Conservation (phyloP, 2,797 vertebrate genomes). For the Corythornis leucogaster region DNA sequence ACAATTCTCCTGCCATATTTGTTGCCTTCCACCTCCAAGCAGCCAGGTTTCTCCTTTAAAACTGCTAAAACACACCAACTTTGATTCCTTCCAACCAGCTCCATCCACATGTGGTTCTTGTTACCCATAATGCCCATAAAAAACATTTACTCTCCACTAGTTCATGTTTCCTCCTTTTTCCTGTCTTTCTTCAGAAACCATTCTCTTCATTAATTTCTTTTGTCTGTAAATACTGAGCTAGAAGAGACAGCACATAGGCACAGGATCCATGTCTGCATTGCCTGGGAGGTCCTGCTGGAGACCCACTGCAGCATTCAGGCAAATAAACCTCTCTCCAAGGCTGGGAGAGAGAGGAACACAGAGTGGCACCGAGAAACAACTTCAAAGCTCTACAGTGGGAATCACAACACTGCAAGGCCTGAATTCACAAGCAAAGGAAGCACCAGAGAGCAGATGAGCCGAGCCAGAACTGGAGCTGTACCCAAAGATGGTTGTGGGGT, state of each 20-base stretch:
- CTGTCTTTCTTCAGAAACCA: constrained; percentile 27
- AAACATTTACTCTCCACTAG: background rate
- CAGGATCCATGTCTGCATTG: background rate
- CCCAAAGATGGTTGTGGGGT: rapidly evolving
- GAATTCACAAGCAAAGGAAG: background rate
- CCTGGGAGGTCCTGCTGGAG: background rate
- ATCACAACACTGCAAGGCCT: background rate
- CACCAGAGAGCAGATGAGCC: background rate
- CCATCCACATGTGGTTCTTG: constrained; percentile 41
- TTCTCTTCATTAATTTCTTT: constrained; percentile 29
- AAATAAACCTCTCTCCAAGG: background rate
- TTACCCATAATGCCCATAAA: background rate
- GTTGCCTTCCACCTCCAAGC: background rate
- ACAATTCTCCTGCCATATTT: background rate
- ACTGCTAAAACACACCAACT: background rate
- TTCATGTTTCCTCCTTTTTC: constrained; percentile 37
- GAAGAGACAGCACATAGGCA: background rate
- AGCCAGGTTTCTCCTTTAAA: constrained; percentile 9
- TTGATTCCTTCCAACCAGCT: background rate
- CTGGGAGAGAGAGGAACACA: background rate
- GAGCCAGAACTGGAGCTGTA: background rate
- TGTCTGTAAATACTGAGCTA: background rate
- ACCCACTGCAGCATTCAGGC: background rate
- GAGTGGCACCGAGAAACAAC: background rate
- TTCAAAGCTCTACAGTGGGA: background rate